These are phyloP conservation scores for Mesaphorura yosii DNA, from an alignment of 1,140 invertebrate genomes.

Conservation along the genomic window DNA sequence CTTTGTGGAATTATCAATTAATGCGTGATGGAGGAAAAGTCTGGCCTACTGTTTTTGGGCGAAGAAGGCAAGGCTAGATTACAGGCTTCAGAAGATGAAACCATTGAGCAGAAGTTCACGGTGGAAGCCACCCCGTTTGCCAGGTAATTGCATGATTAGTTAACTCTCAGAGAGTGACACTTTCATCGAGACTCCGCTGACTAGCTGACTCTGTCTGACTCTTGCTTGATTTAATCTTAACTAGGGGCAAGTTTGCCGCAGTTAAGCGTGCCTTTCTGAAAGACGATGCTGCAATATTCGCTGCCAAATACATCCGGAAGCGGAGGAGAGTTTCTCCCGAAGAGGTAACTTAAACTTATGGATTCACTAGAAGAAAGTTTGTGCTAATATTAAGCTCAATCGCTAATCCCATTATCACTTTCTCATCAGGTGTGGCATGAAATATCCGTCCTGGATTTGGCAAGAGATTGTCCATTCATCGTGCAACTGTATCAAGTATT, in stretches of 20 bases:
- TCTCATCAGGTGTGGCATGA: conserved; percentile 30
- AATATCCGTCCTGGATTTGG: conserved; percentile 26
- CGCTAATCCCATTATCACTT: background rate
- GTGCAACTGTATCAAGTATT: conserved; percentile 30
- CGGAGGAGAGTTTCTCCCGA: conserved; percentile 24
- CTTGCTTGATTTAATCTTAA: conserved; percentile 5
- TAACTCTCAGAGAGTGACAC: background rate
- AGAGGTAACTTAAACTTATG: conserved; percentile 16
- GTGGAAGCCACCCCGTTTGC: conserved; percentile 30
- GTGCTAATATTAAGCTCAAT: background rate
- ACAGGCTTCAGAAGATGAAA: conserved; percentile 9
- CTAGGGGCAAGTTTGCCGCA: conserved; percentile 30
- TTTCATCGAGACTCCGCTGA: background rate
- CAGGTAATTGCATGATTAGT: conserved; percentile 19
- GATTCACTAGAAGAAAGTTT: too few species aligned
- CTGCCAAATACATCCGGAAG: conserved; percentile 31
- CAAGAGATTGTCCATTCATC: conserved; percentile 29
- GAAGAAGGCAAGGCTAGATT: conserved; percentile 17
- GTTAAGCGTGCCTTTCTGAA: conserved; percentile 21
- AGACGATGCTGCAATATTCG: conserved; percentile 21
- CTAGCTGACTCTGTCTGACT: background rate
- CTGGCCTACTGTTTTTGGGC: conserved; percentile 18
- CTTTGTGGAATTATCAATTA: too few species aligned
- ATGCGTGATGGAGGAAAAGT: conserved; percentile 16
- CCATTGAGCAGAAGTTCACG: conserved; percentile 21